These are phyloP conservation scores for Lucinisca nassula DNA, from an alignment of 2,888 invertebrate genomes.

Conservation along the genomic window DNA sequence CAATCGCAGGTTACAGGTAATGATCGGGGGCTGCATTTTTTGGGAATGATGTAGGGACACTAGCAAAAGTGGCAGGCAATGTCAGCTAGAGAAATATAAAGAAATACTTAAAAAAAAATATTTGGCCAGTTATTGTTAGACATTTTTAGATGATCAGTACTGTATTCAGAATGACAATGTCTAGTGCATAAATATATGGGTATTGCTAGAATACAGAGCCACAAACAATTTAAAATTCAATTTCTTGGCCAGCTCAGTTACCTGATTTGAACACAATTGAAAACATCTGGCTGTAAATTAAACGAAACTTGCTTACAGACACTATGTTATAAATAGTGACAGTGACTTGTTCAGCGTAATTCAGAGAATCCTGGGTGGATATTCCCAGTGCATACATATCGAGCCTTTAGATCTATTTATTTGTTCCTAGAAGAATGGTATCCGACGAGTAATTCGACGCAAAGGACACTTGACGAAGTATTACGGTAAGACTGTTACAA, in stretches of 20 bases:
- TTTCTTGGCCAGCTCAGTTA: not conserved
- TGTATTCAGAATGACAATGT: no score
- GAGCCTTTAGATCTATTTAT: constrained; percentile 4
- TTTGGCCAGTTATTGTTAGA: no score
- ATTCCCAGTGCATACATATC: not conserved
- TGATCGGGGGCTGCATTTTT: no score
- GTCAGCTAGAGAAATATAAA: no score
- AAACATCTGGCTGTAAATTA: no score
- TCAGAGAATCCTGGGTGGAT: not conserved
- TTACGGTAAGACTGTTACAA: not conserved
- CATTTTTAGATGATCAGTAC: no score
- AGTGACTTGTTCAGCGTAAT: not conserved
- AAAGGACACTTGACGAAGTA: not conserved
- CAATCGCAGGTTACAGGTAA: no score
- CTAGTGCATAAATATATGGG: not conserved
- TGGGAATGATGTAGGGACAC: no score
- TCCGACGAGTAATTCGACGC: not conserved
- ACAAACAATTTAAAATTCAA: not conserved
- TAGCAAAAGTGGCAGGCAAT: no score
- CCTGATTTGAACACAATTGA: not conserved
- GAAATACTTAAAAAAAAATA: no score
- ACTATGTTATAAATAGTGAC: constrained; percentile 5
- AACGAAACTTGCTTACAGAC: constrained; percentile 2
- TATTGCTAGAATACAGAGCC: not conserved
- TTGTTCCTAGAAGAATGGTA: not conserved